Evolutionary conservation across 2,113 vertebrate species (phyloP).

Genomic region (Aleadryas rufinucha): DNA sequence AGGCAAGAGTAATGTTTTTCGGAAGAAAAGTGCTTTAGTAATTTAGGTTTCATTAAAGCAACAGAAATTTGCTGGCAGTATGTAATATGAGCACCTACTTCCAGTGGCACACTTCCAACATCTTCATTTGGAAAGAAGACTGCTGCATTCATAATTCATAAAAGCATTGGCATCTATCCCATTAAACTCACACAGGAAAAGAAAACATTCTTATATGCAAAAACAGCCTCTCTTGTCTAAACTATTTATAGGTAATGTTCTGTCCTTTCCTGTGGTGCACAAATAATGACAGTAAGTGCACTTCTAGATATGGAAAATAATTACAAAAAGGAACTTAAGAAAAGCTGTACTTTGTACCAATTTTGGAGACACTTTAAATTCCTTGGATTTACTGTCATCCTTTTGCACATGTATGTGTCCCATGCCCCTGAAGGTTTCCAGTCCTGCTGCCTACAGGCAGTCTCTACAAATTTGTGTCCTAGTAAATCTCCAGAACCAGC

Average conservation of each 20-base stretch:
- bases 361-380: neutral
- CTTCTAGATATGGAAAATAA: neutral
- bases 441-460: neutral
- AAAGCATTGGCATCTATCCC: constrained; percentile 61
- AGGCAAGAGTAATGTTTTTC: constrained; percentile 22
- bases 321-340: neutral
- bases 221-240: constrained; percentile 17
- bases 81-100: constrained; percentile 56
- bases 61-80: constrained; percentile 53
- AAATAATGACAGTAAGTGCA: neutral
- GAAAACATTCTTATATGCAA: constrained; percentile 39
- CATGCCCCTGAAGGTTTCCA: neutral
- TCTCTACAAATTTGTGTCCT: neutral
- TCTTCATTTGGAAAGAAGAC: constrained; percentile 66
- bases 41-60: constrained; percentile 65
- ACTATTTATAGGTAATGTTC: constrained; percentile 16
- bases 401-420: neutral
- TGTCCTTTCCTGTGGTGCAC: neutral
- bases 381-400: neutral
- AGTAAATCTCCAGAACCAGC: neutral
- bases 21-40: constrained; percentile 48
- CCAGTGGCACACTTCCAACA: constrained; percentile 61
- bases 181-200: constrained; percentile 53
- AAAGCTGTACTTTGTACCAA: neutral
- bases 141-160: constrained; percentile 69